Percentiles rank a stretch among this genome's conserved stretches.
phyloP scores from a whole-genome alignment of 1,140 invertebrate genomes.

The Diorhabda sublineata region DNA sequence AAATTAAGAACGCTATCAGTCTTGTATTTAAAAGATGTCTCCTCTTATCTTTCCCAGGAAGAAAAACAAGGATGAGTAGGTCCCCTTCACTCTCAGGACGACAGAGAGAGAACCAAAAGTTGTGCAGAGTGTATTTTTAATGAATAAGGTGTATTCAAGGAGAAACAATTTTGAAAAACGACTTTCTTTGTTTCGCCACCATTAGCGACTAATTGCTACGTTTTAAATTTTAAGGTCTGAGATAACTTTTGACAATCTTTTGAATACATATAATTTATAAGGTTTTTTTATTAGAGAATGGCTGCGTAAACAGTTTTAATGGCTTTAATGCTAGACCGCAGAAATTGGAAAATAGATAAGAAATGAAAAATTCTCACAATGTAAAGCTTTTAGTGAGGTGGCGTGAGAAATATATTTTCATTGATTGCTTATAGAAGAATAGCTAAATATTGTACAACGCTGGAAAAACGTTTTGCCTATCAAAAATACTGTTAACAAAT shows the following conservation, averaged over 20 bases:
- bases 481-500: too few species aligned
- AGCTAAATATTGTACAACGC: too few species aligned
- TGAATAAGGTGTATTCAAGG: conserved; percentile 30
- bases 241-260: conserved; percentile 42
- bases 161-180: conserved; percentile 47
- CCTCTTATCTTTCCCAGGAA: conserved; percentile 27
- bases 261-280: conserved; percentile 39
- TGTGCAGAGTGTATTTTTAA: conserved; percentile 24
- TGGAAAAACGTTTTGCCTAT: too few species aligned
- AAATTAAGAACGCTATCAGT: conserved; percentile 42
- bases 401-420: too few species aligned
- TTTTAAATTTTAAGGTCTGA: conserved; percentile 42
- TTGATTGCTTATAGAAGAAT: too few species aligned
- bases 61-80: conserved; percentile 20
- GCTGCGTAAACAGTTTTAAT: conserved; percentile 21
- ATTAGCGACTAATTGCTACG: conserved; percentile 46
- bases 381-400: too few species aligned
- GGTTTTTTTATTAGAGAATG: conserved; percentile 27
- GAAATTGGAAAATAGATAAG: conserved; percentile 3
- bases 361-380: not conserved
- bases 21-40: conserved; percentile 42
- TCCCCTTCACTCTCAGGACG: not conserved
- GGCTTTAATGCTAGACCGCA: conserved; percentile 12
- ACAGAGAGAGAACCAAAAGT: conserved; percentile 16
- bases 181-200: conserved; percentile 45